Evolutionary conservation across 2,113 vertebrate genomes (phyloP), one percentile per base, ranked within the genome.

Genomic region (Calonectris borealis): DNA sequence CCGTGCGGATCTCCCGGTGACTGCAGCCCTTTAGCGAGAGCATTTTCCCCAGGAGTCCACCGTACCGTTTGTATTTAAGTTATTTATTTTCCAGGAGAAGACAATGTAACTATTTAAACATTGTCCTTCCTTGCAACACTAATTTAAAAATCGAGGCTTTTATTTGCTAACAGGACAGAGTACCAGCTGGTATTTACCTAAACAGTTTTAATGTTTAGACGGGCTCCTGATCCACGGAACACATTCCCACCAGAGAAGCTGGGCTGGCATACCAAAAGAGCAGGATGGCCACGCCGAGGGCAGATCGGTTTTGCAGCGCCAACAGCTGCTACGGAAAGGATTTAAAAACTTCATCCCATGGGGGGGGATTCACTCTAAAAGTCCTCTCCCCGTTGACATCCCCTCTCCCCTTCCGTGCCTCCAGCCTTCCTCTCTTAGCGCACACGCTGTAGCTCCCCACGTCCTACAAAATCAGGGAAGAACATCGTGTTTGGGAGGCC

Each of bases 151-250:
- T 2, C 61, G 72, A 81, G 48, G 54, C 18, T 86, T 81, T 58
- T 89, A 22, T 95, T 94, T 94, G 88, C 87, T 16, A 16, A 32
- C 69, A 51, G 72, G 72, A 29, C 87, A 44, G n/a, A 36, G 64
- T 18, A 22, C 32, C 71, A 60, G 73, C 78, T 91, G 88, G 57
- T 89, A 81, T 89, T 91, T 95, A 93, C 77, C 85, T 31, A 14
- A 89, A 55, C 32, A 62, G 62, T 6, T 38, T 25, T 31, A 15
- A 5, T 85, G 61, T 71, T 81, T 38, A 57, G 70, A 60, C 83
- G 90, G 65, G 75, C 83, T 55, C 48, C 58, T 16, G 38, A 20
- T 61, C 65, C 44, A 6, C 55, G 49, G 51, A n/a, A 16, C 4
- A 3, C 42, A 1, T 68, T 54, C 77, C 57, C 81, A 19, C 8